Conservation (phyloP, 2,113 vertebrate species). For the Apodemus speciosus region DNA sequence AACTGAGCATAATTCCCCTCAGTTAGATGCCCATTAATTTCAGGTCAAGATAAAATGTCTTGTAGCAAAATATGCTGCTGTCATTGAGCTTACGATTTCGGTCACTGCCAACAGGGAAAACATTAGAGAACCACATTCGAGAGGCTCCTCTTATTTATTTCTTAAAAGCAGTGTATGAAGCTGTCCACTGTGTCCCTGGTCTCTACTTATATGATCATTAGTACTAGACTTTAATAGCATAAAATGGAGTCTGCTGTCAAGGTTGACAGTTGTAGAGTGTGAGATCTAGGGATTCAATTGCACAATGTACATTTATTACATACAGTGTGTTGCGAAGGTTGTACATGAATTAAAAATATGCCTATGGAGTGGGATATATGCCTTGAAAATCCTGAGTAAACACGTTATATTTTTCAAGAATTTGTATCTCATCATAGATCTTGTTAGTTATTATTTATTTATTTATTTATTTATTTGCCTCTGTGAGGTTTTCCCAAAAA, state of each 20-base stretch:
- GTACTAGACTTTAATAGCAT: neutral
- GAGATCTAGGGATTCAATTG: neutral
- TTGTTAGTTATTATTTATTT: constrained; percentile 27
- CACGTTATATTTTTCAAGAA: constrained; percentile 63
- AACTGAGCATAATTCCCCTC: neutral
- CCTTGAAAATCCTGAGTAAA: neutral
- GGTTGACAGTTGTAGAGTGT: neutral
- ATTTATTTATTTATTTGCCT: constrained; percentile 62
- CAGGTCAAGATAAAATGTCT: constrained; percentile 9
- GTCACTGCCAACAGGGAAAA: neutral
- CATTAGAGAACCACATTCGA: neutral
- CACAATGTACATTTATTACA: neutral
- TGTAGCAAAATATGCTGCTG: neutral
- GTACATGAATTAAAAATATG: neutral
- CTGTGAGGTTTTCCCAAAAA: constrained; percentile 48
- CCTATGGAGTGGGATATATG: neutral
- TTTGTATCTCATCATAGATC: constrained; percentile 68
- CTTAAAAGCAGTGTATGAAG: neutral
- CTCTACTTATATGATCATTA: neutral
- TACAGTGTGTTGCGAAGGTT: neutral
- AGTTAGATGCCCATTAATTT: neutral
- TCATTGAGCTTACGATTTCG: neutral
- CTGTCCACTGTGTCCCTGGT: neutral
- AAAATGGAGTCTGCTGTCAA: neutral
- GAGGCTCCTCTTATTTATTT: constrained; percentile 17